Conservation (phyloP, 2,888 invertebrate species). For the Sialis fuliginosa region DNA sequence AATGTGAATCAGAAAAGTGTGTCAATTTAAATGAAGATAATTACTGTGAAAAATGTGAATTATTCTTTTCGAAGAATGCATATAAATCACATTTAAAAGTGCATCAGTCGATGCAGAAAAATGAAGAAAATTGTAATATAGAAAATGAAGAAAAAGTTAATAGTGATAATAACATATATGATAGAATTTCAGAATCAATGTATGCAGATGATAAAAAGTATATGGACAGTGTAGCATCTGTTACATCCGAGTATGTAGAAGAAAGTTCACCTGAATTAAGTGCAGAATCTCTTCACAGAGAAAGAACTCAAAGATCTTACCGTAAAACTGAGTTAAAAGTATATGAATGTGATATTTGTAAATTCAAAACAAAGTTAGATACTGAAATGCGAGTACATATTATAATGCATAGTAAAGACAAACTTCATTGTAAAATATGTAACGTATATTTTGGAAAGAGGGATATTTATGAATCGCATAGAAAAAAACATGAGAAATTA, state of each 20-base stretch:
- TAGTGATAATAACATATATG: not conserved
- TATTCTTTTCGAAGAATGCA: not conserved
- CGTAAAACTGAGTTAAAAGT: not conserved
- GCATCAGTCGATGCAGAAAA: not conserved
- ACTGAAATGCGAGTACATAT: slow-evolving; percentile 4
- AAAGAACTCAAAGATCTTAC: not conserved
- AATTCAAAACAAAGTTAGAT: slow-evolving; percentile 2
- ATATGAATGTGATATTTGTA: slow-evolving; percentile 2
- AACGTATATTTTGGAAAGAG: slow-evolving; percentile 6
- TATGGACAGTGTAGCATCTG: too few species aligned
- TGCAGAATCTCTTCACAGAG: too few species aligned
- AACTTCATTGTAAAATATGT: slow-evolving; percentile 9
- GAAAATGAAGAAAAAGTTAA: not conserved
- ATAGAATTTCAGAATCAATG: too few species aligned
- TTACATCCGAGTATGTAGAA: too few species aligned
- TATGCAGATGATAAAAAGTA: too few species aligned
- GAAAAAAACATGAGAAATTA: slow-evolving; percentile 7
- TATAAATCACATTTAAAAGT: too few species aligned
- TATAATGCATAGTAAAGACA: not conserved
- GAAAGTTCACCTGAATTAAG: too few species aligned
- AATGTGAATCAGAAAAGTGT: not conserved
- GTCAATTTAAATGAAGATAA: not conserved
- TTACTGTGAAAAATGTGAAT: not conserved
- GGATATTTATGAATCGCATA: not conserved
- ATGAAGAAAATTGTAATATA: not conserved